Percentiles rank a stretch among this genome's conserved stretches.
Conservation (phyloP, 2,888 invertebrate species). For the Ashinkailepas kermadecensis region DNA sequence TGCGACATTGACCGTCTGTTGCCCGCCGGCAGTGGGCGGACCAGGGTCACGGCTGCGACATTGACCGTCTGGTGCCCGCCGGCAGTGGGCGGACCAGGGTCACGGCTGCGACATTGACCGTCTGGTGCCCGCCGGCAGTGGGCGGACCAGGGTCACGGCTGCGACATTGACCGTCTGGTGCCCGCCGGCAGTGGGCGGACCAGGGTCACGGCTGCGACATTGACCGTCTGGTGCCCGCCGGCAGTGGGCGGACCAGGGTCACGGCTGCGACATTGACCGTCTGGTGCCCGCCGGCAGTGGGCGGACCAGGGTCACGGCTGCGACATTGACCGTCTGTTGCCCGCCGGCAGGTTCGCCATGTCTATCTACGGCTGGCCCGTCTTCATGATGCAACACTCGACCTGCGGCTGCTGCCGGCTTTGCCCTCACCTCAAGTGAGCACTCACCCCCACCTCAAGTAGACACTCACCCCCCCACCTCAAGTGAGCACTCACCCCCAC, state of each 20-base stretch:
- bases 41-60: too few relatives aligned
- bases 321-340: too few relatives aligned
- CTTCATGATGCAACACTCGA: constrained; percentile 63
- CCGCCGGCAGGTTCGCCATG: constrained; percentile 57
- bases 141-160: too few relatives aligned
- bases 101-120: too few relatives aligned
- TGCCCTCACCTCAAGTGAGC: constrained; percentile 57
- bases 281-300: neutral
- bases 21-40: constrained; percentile 44
- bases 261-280: too few relatives aligned
- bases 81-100: constrained; percentile 44
- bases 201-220: too few relatives aligned
- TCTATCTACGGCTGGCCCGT: constrained; percentile 85
- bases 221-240: neutral
- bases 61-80: too few relatives aligned
- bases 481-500: neutral
- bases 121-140: constrained; percentile 41
- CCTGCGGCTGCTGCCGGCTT: constrained; percentile 61
- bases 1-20: too few relatives aligned
- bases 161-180: too few relatives aligned
- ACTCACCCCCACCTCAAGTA: neutral
- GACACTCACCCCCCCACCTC: neutral
- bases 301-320: too few relatives aligned
- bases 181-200: constrained; percentile 44
- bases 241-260: constrained; percentile 44